A percentile compares a stretch with the other conserved stretches of the same genome.
Evolutionary conservation across 1,140 invertebrate species (phyloP).

Genomic region (Oreohelix idahoensis): DNA sequence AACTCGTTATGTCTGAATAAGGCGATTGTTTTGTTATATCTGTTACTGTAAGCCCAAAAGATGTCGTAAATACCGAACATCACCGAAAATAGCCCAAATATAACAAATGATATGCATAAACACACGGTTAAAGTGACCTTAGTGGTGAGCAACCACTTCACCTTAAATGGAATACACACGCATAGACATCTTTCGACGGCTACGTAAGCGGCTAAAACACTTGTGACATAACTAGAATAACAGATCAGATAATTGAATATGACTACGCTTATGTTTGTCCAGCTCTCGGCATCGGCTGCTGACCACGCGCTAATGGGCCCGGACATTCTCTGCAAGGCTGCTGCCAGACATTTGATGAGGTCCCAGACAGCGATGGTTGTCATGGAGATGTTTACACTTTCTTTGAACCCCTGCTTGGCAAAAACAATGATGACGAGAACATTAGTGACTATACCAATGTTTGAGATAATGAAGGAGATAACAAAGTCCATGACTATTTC

Average conservation of each 20-base stretch:
- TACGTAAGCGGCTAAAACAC: conserved; percentile 18
- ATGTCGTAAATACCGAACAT: conserved; percentile 31
- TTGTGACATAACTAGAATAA: conserved; percentile 14
- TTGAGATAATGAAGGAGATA: conserved; percentile 1
- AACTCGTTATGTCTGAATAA: not conserved
- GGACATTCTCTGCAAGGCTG: conserved; percentile 21
- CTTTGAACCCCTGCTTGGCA: conserved; percentile 13
- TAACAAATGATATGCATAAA: not conserved
- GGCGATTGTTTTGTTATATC: conserved; percentile 16
- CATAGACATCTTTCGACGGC: conserved; percentile 26
- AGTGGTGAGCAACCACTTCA: not conserved
- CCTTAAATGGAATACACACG: conserved; percentile 24
- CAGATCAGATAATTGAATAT: conserved; percentile 15
- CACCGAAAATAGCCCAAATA: not conserved
- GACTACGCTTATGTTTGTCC: conserved; percentile 7
- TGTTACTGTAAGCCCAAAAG: not conserved
- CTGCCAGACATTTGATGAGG: conserved; percentile 12
- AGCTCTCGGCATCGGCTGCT: not conserved
- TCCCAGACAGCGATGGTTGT: conserved; percentile 18
- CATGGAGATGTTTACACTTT: conserved; percentile 13
- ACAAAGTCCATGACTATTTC: conserved; percentile 14
- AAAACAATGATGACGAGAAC: conserved; percentile 9
- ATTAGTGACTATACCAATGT: not conserved
- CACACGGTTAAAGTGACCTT: conserved; percentile 8
- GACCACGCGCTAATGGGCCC: conserved; percentile 6